Evolutionary conservation across 1,140 invertebrate genomes (phyloP).

Genomic region (Aleiodes sp.): DNA sequence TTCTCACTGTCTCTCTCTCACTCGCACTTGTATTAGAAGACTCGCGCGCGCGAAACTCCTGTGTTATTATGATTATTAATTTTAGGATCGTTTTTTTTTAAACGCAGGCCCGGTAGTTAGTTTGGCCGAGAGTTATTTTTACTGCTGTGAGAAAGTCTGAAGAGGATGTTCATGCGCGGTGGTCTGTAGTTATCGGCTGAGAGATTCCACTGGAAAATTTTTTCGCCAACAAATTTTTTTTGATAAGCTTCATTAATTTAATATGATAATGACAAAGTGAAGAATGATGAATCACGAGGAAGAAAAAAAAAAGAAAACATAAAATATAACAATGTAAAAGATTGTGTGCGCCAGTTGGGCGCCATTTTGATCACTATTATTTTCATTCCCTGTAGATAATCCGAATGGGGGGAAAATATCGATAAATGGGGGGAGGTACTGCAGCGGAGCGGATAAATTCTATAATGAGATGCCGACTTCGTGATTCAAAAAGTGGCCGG

Average conservation of each 20-base stretch:
- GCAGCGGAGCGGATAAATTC: slow-evolving; percentile 33
- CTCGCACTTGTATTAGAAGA: not conserved
- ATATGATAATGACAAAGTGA: too few relatives aligned
- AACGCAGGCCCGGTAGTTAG: slow-evolving; percentile 48
- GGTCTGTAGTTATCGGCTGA: too few relatives aligned
- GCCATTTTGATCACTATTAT: slow-evolving; percentile 39
- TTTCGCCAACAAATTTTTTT: too few relatives aligned
- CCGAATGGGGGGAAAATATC: slow-evolving; percentile 25
- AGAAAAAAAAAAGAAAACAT: not conserved
- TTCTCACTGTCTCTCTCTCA: not conserved
- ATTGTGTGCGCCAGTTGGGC: not conserved
- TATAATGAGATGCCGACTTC: slow-evolving; percentile 40
- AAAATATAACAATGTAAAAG: not conserved
- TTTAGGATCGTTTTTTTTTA: slow-evolving; percentile 48
- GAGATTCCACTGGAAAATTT: too few relatives aligned
- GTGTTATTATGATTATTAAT: slow-evolving; percentile 60
- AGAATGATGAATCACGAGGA: not conserved
- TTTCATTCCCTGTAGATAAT: slow-evolving; percentile 32
- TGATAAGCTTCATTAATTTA: too few relatives aligned
- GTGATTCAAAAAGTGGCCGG: slow-evolving; percentile 30
- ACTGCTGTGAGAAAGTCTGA: slow-evolving; percentile 52
- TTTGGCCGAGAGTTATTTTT: slow-evolving; percentile 39
- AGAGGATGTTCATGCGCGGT: not conserved
- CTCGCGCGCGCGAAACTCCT: slow-evolving; percentile 37
- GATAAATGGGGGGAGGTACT: slow-evolving; percentile 37